phyloP scores from a whole-genome alignment of 2,113 vertebrate species.

The Acrocephalus arundinaceus region DNA sequence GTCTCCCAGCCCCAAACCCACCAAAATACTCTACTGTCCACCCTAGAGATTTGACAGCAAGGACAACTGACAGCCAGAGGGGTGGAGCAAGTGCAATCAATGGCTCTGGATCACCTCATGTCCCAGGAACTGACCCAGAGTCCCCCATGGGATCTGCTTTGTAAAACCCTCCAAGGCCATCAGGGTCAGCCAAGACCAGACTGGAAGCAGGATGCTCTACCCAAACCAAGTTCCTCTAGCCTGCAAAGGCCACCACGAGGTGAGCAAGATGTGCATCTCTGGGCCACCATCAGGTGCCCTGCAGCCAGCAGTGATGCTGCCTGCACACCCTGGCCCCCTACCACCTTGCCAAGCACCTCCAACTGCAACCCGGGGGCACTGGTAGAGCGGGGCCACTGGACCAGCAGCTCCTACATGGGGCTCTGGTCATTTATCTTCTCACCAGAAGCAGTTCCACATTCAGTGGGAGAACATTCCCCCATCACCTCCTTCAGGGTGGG shows the following conservation, averaged over 20 bases:
- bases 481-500: not conserved
- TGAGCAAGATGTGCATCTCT: not conserved
- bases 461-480: fast-evolving
- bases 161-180: not conserved
- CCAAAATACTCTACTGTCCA: not conserved
- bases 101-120: not conserved
- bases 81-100: not conserved
- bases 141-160: not conserved
- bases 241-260: not conserved
- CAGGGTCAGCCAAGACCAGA: not conserved
- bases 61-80: not conserved
- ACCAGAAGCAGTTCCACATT: not conserved
- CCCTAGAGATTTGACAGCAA: not conserved
- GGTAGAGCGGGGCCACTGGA: not conserved
- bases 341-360: not conserved
- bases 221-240: not conserved
- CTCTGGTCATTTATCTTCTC: not conserved
- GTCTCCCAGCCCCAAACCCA: not conserved
- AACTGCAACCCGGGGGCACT: fast-evolving
- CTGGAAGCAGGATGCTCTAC: not conserved
- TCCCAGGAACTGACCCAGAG: not conserved
- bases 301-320: not conserved
- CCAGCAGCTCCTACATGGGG: not conserved
- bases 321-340: not conserved
- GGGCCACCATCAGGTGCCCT: too few species aligned